Evolutionary conservation across 2,113 vertebrate genomes (phyloP), one percentile per base, ranked within the genome.

Genomic region (Muntiacus muntjak): DNA sequence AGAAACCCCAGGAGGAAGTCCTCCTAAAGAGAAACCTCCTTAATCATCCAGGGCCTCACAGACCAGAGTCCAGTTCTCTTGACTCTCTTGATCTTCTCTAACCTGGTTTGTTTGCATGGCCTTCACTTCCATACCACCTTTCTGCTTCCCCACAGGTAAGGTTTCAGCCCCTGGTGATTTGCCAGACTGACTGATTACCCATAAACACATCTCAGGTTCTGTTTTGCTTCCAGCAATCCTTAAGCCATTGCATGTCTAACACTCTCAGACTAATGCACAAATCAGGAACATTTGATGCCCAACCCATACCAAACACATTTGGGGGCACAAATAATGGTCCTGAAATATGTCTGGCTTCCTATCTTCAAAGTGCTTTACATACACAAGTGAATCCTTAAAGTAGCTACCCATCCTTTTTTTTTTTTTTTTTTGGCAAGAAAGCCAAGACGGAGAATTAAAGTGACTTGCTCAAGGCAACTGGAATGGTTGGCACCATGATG

Each of bases 51-150:
- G 26, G 64, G 33, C 33, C 82, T 67, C 67, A 2, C 6, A 9
- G 1, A 19, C 17, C 33, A 54, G 10, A 11, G 1, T 1, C 14
- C 8, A 0, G 0, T 26, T 33, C 47, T 50, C 36, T 47, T 30
- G 7, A 33, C 74, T 1, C 47, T 83, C 26, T 58, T 3, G 16
- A 33, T 17, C 23, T 45, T 60, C 17, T 30, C n/a, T 28, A 7
- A 9, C 21, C 52, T 8, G 60, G 50, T 91, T 36, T 28, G 25
- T 45, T 30, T 23, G 8, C 30, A 8, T 5, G 40, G 13, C 52
- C 43, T 64, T 30, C 43, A 25, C 57, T 30, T 55, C 23, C 11
- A 0, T 1, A 9, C 23, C 33, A 2, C 10, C n/a, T 45, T 87
- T 64, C 86, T 54, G 23, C 79, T 87, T 54, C 62, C 36, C 43